Evolutionary conservation across 2,113 vertebrate species (phyloP), one percentile per base, ranked within the genome.

Genomic region (Myodes glareolus): DNA sequence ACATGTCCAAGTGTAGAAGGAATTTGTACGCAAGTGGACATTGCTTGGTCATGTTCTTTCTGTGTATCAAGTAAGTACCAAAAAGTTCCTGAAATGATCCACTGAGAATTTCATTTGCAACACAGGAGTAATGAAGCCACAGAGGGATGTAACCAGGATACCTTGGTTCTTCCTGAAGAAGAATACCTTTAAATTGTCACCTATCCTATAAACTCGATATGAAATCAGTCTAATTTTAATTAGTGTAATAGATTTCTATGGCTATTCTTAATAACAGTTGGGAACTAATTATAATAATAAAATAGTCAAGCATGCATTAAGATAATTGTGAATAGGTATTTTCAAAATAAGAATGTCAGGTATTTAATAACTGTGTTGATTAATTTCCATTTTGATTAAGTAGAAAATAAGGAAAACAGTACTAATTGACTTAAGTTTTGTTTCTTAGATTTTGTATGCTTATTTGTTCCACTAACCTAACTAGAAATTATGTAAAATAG

Each of bases 401-500:
- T 13, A 90, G n/a, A 27, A 87, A 75, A 67, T 36, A 93, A 87
- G 55, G 68, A 94, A 87, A 89, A 1, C 3, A 45, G 0, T 75
- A 73, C 39, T 94, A 80, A 80, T 80, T 70, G 81, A 84, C 42
- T 52, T 75, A 13, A 81, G 4, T 50, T 93, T 93, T 81, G 3
- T 55, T 84, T 94, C 6, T 72, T 88, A 36, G 13, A 89, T 75
- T 84, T 82, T 29, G 76, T 70, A 72, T 5, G 17, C 50, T 81
- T 87, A 88, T n/a, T 29, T 29, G 33, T 29, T 73, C 27, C 36
- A 73, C 19, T 75, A 84, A 82, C 3, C 21, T 52, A 84, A 17
- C 42, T 94, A 81, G 72, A 67, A 95, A 8, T 21, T 55, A 47
- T 91, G 67, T 50, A 47, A 91, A 92, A 89, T 27, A 76, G 63